Percentiles rank a stretch among this genome's conserved stretches.
Conservation (phyloP, 2,888 invertebrate species). For the Taphrorychus bicolor region DNA sequence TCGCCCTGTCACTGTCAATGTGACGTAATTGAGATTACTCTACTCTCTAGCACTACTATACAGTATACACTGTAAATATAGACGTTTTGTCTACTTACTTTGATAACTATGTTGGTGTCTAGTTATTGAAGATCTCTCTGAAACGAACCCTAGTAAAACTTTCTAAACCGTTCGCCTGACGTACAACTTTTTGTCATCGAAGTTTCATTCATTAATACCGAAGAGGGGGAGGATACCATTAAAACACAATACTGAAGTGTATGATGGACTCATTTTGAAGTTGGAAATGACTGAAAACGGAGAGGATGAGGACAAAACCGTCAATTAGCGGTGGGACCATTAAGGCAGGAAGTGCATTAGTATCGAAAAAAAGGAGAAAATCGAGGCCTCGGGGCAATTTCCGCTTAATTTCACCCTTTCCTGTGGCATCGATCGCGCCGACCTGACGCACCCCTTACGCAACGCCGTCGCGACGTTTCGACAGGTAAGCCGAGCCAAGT, state of each 20-base stretch:
- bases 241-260: background rate
- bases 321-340: constrained; percentile 9
- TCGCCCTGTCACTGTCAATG: no score
- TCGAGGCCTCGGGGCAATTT: constrained; percentile 28
- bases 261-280: background rate
- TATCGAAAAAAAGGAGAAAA: constrained; percentile 26
- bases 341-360: constrained; percentile 28
- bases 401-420: constrained; percentile 36
- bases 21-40: no score
- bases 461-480: constrained; percentile 7
- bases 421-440: constrained; percentile 15
- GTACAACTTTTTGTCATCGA: no score
- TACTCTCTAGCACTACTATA: no score
- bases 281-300: background rate
- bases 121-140: no score
- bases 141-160: no score
- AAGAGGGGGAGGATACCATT: background rate
- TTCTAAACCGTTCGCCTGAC: no score
- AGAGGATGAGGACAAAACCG: background rate
- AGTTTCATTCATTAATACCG: no score
- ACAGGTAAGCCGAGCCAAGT: background rate
- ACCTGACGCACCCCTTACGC: constrained; percentile 33
- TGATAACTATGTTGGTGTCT: no score
- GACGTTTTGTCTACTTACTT: no score
- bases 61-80: no score